These are phyloP conservation scores for Tylochromis polylepis DNA, from an alignment of 2,113 vertebrate species.

Conservation along the genomic window DNA sequence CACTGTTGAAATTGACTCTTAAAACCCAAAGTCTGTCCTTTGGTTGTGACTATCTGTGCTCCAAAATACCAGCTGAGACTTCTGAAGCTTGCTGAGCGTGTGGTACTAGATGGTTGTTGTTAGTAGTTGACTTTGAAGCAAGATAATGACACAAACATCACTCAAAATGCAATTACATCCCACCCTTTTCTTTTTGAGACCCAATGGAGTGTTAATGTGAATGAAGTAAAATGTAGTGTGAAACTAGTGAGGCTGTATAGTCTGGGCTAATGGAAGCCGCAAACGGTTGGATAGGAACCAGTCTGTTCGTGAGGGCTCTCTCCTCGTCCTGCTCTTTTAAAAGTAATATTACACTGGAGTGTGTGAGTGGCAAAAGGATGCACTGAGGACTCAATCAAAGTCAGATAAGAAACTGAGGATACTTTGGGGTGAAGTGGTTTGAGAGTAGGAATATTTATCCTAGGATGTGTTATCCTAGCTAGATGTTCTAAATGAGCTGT, in stretches of 20 bases:
- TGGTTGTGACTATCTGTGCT: not conserved
- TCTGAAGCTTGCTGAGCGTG: conserved; percentile 30
- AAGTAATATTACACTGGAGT: conserved; percentile 17
- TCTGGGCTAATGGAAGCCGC: conserved; percentile 76
- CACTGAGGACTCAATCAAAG: conserved; percentile 23
- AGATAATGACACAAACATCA: conserved; percentile 82
- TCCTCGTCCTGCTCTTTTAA: conserved; percentile 54
- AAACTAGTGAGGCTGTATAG: conserved; percentile 72
- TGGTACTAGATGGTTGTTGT: conserved; percentile 58
- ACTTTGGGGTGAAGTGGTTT: conserved; percentile 4
- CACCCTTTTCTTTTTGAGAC: conserved; percentile 50
- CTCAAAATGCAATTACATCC: conserved; percentile 82
- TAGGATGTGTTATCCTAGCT: conserved; percentile 1
- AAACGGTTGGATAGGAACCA: conserved; percentile 72
- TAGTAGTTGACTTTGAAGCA: conserved; percentile 76
- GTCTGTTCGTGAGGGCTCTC: not conserved
- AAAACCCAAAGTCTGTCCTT: not conserved
- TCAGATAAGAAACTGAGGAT: conserved; percentile 20
- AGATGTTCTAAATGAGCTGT: not conserved
- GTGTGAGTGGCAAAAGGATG: not conserved
- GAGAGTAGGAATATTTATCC: not conserved
- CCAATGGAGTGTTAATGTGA: conserved; percentile 81
- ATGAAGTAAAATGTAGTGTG: conserved; percentile 79
- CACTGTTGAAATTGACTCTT: not conserved
- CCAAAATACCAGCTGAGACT: conserved; percentile 32